Evolutionary conservation across 1,140 invertebrate species (phyloP), one percentile per base, ranked within the genome.

Genomic region (Steinernema khuongi): DNA sequence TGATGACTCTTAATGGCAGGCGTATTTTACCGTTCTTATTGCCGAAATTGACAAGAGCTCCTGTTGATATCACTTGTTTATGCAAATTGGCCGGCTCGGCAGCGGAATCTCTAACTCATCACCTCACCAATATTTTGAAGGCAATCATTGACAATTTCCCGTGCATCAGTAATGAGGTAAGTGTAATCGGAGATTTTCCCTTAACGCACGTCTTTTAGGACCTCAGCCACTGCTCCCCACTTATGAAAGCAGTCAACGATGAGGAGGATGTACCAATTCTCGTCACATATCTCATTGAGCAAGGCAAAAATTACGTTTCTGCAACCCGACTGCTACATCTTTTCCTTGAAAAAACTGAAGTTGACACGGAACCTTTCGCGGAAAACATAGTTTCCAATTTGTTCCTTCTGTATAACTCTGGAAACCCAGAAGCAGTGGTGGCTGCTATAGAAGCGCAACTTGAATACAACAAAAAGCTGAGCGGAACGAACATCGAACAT

Each of bases 21-120:
- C 94, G 94, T 0, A 94, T 98, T 31, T 86, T 99, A 73, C 95
- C 95, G 1, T 97, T 97, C 86, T 88, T 98, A 60, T 91, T 99
- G 66, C 96, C 96, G 18, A 94, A 88, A 80, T 85, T 88, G 77
- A 80, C 75, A 71, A 68, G 72, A 28, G 90, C 91, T 19, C 89
- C 89, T 18, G 91, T 93, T 4, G 96, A 97, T 87, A 95, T 93
- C 1, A 92, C 93, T 87, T 94, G 94, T 1, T 86, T 97, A 19
- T 93, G 94, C 1, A 92, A 94, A 79, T 87, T 97, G 67, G 93
- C 94, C 1, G 92, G 93, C 28, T 94, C 96, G 2, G 94, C 94
- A 76, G 93, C 92, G 31, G 93, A 96, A 83, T 91, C 94, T 29
- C 87, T 98, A n/a, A 93, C 92, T 1, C 91, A 91, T 84, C 94